Percentiles rank a stretch among this genome's conserved stretches.
Conservation (phyloP, 2,113 vertebrate species). For the Amphiprion percula region DNA sequence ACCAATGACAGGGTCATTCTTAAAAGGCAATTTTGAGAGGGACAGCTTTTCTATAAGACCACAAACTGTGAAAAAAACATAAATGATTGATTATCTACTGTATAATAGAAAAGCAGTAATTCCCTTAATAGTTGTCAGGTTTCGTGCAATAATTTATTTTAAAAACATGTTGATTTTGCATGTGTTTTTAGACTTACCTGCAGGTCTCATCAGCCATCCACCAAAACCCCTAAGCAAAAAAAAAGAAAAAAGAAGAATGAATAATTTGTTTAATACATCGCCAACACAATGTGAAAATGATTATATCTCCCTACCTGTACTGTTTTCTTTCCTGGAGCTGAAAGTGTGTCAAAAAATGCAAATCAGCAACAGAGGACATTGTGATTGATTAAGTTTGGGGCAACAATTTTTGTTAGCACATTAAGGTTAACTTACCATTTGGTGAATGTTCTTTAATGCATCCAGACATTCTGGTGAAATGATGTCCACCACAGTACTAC, state of each 20-base stretch:
- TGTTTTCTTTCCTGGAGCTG: conserved; percentile 90
- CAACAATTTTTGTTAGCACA: background rate
- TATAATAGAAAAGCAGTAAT: background rate
- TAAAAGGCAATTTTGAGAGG: conserved; percentile 92
- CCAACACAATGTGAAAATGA: background rate
- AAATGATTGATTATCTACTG: background rate
- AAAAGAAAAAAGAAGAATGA: background rate
- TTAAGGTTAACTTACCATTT: conserved; percentile 82
- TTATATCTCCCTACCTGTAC: conserved; percentile 88
- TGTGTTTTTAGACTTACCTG: conserved; percentile 81
- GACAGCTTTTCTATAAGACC: conserved; percentile 92
- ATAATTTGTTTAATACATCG: background rate
- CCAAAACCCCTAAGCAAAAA: conserved; percentile 89
- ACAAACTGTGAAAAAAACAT: conserved; percentile 85
- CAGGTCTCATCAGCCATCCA: conserved; percentile 94
- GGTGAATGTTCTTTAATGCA: conserved; percentile 90
- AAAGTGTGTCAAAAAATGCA: conserved; percentile 40
- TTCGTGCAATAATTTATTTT: background rate
- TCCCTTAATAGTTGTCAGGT: background rate
- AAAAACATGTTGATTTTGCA: background rate
- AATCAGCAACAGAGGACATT: conserved; percentile 15
- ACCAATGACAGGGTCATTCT: conserved; percentile 88
- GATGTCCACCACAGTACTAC: conserved; percentile 84
- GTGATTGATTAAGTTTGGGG: background rate
- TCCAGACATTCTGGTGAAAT: conserved; percentile 84